These are phyloP conservation scores for Autographa pulchrina DNA, from an alignment of 2,888 invertebrate genomes.

Conservation along the genomic window DNA sequence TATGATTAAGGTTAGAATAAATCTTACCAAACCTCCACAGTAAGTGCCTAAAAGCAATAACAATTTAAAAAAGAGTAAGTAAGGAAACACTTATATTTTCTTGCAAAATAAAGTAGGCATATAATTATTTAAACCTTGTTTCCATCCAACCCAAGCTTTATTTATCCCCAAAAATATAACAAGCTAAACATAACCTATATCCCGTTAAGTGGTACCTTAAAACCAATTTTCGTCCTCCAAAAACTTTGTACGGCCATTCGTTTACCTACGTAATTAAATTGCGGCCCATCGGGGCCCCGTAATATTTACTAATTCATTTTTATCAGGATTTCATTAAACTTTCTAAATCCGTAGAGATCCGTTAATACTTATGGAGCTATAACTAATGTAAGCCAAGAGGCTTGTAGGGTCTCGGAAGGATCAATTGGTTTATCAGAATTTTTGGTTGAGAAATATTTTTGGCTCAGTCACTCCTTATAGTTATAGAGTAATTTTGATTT, in stretches of 20 bases:
- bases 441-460: constrained; percentile 8
- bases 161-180: constrained; percentile 14
- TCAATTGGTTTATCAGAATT: constrained; percentile 40
- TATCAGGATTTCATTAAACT: constrained; percentile 34
- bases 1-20: too few species aligned
- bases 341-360: constrained; percentile 35
- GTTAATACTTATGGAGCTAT: constrained; percentile 47
- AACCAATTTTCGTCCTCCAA: constrained; percentile 46
- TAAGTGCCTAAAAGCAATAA: too few species aligned
- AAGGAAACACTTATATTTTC: too few species aligned
- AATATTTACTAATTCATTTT: constrained; percentile 42
- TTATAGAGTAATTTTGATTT: not conserved
- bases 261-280: constrained; percentile 48
- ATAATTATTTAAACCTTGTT: not conserved
- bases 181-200: constrained; percentile 28
- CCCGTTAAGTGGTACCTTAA: constrained; percentile 39
- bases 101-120: too few species aligned
- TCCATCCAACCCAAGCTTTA: constrained; percentile 12
- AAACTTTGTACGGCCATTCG: constrained; percentile 38
- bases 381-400: constrained; percentile 37
- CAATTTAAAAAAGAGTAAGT: too few species aligned
- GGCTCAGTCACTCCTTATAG: not conserved
- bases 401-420: not conserved
- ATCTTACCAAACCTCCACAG: too few species aligned
- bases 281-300: constrained; percentile 29